These are phyloP conservation scores for Anableps anableps DNA, from an alignment of 2,797 vertebrate genomes.

Conservation along the genomic window DNA sequence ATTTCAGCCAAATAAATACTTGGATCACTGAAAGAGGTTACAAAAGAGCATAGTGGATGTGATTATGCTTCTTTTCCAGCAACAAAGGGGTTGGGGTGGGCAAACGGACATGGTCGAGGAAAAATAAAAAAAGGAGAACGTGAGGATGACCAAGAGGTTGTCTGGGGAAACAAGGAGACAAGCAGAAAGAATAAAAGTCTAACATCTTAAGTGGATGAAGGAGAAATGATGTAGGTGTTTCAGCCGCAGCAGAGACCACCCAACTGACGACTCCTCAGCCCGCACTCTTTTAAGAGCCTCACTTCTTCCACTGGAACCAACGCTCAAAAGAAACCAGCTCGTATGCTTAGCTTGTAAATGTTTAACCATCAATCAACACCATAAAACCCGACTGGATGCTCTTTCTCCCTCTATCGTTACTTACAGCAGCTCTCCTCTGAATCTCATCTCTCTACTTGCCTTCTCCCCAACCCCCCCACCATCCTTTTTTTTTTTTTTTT, in stretches of 20 bases:
- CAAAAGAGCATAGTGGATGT: conserved; percentile 60
- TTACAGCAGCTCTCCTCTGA: conserved; percentile 43
- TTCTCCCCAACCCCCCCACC: conserved; percentile 40
- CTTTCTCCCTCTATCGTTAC: conserved; percentile 33
- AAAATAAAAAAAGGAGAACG: not conserved
- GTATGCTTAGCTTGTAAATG: conserved; percentile 80
- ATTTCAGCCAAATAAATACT: conserved; percentile 51
- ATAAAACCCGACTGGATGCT: conserved; percentile 71
- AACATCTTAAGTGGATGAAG: conserved; percentile 16
- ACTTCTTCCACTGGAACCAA: conserved; percentile 67
- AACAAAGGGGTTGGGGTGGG: conserved; percentile 46
- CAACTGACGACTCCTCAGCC: conserved; percentile 40
- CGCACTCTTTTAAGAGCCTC: conserved; percentile 51
- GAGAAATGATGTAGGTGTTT: conserved; percentile 14
- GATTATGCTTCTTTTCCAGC: conserved; percentile 48
- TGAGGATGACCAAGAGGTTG: conserved; percentile 38
- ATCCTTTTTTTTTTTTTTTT: not conserved
- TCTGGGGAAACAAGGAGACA: conserved; percentile 12
- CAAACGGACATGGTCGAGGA: conserved; percentile 6
- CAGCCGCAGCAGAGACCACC: conserved; percentile 55
- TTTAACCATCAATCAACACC: conserved; percentile 81
- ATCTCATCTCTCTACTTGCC: conserved; percentile 43
- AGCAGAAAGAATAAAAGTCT: conserved; percentile 1
- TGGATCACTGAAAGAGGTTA: conserved; percentile 56
- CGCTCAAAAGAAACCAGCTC: conserved; percentile 56